Conservation (phyloP, 2,888 invertebrate genomes). For the Kryphioiulus occultus region DNA sequence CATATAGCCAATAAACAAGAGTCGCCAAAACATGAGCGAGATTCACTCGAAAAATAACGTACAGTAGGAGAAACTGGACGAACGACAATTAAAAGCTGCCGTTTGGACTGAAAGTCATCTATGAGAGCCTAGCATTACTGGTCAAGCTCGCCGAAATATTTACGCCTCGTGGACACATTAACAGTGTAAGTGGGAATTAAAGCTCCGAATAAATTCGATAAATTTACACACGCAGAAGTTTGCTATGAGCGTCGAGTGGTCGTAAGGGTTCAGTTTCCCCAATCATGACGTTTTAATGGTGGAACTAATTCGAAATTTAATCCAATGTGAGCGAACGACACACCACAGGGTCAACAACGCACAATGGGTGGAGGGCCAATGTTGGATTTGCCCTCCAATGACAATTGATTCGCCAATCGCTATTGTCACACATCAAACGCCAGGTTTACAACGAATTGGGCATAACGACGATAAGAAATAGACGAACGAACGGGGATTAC, state of each 20-base stretch:
- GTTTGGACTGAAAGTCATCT: background rate
- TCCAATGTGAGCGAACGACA: background rate
- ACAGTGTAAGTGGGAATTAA: background rate
- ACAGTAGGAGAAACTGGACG: background rate
- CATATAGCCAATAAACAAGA: background rate
- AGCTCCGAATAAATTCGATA: background rate
- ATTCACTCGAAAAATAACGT: background rate
- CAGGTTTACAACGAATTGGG: background rate
- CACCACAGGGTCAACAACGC: background rate
- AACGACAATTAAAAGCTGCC: background rate
- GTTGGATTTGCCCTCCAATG: background rate
- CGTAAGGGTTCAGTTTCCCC: background rate
- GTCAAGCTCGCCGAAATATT: background rate
- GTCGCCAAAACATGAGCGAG: background rate
- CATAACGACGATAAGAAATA: background rate
- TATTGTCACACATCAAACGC: constrained; percentile 1
- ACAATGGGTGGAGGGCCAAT: background rate
- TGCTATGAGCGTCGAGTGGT: background rate
- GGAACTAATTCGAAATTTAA: constrained; percentile 4
- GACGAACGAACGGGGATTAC: background rate
- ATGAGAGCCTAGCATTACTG: background rate
- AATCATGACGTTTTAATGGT: background rate
- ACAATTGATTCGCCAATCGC: background rate
- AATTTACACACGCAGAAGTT: background rate
- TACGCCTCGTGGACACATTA: background rate